Evolutionary conservation across 2,113 vertebrate species (phyloP).

Genomic region (Lota lota): DNA sequence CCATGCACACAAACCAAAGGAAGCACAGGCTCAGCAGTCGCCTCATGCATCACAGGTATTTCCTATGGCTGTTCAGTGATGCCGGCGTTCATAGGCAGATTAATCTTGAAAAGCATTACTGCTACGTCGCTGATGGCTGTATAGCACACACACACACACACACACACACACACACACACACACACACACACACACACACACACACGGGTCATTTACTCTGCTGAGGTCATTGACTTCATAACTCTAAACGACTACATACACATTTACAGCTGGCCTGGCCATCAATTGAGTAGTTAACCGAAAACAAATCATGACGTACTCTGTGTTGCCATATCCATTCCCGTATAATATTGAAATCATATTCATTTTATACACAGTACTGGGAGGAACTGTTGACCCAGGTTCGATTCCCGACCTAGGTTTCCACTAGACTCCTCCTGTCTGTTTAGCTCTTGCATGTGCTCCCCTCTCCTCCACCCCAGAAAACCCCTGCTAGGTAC

Average conservation of each 20-base stretch:
- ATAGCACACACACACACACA: neutral
- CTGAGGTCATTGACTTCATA: neutral
- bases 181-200: neutral
- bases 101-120: neutral
- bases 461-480: no score
- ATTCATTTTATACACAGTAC: no score
- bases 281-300: neutral
- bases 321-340: neutral
- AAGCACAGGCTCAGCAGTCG: neutral
- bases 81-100: neutral
- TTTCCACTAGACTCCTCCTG: no score
- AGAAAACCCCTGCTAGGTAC: no score
- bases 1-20: no score
- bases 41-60: neutral
- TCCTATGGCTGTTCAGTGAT: neutral
- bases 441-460: no score
- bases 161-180: neutral
- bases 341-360: no score
- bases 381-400: no score
- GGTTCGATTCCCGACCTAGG: no score
- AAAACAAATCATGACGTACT: neutral
- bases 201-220: neutral
- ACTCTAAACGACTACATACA: neutral
- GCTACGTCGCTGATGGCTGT: neutral
- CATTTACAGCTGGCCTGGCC: neutral